Evolutionary conservation across 2,113 vertebrate species (phyloP).

Genomic region (Struthio camelus): DNA sequence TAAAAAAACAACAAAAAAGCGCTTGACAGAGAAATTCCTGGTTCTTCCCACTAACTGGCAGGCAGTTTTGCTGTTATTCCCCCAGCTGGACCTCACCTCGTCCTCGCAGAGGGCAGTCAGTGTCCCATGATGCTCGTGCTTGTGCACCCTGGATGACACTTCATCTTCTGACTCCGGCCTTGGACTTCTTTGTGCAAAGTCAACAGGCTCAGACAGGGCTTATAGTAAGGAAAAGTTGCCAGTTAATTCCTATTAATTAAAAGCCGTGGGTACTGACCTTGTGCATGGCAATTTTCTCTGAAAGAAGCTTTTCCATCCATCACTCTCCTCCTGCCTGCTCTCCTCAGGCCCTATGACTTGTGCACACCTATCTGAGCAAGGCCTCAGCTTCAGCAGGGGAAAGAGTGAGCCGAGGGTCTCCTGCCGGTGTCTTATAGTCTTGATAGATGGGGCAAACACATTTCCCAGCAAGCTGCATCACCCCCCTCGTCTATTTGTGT

Average conservation of each 20-base stretch:
- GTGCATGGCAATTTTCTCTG: background rate
- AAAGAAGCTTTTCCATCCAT: background rate
- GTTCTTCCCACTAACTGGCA: rapidly evolving
- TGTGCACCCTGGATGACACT: rapidly evolving
- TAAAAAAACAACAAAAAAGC: background rate
- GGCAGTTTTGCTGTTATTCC: background rate
- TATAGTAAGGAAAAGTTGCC: background rate
- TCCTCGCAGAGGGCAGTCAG: background rate
- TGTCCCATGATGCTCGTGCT: rapidly evolving
- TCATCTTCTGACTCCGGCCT: background rate
- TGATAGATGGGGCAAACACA: background rate
- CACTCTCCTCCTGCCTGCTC: background rate
- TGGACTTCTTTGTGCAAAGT: background rate
- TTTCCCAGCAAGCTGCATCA: background rate
- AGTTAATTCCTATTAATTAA: rapidly evolving
- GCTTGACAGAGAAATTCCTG: background rate
- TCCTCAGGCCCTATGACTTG: background rate
- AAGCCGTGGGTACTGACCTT: background rate
- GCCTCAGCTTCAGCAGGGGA: background rate
- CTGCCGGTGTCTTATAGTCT: rapidly evolving
- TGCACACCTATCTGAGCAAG: background rate
- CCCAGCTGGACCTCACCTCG: background rate
- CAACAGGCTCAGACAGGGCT: rapidly evolving
- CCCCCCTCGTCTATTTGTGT: background rate
- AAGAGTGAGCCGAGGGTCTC: background rate